These are phyloP conservation scores for Meteorus sp. DNA, from an alignment of 1,140 invertebrate genomes.

Conservation along the genomic window DNA sequence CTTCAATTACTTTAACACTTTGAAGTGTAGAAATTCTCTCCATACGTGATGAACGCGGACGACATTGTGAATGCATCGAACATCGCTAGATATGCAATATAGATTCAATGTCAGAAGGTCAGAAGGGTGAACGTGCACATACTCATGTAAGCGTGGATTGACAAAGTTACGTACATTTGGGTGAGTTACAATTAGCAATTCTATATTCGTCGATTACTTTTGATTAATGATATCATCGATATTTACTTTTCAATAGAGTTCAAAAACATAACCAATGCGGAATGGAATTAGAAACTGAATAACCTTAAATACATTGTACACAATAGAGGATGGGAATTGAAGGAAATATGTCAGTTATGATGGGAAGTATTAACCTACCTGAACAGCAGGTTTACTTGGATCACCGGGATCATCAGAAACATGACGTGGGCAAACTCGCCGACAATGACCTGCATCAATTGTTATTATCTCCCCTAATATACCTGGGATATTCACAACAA, in stretches of 20 bases:
- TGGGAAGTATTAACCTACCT: conserved; percentile 34
- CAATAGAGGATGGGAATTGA: too few relatives aligned
- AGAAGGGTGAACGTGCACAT: too few relatives aligned
- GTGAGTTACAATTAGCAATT: too few relatives aligned
- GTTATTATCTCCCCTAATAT: conserved; percentile 51
- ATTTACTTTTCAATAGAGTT: too few relatives aligned
- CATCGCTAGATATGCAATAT: conserved; percentile 45
- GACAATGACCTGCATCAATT: conserved; percentile 52
- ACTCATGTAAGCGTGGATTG: background rate
- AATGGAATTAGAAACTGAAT: too few relatives aligned
- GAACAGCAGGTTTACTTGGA: conserved; percentile 48
- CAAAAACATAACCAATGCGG: too few relatives aligned
- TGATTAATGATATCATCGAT: too few relatives aligned
- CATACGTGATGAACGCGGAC: conserved; percentile 46
- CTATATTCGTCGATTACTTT: too few relatives aligned
- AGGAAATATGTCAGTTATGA: too few relatives aligned
- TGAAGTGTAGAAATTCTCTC: conserved; percentile 57
- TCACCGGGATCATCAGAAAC: conserved; percentile 53
- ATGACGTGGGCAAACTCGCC: conserved; percentile 48
- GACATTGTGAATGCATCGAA: conserved; percentile 47
- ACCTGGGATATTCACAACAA: conserved; percentile 31
- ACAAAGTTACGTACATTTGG: too few relatives aligned
- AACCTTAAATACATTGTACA: too few relatives aligned
- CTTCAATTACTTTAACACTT: conserved; percentile 53
- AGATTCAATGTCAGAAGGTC: background rate